A percentile compares a stretch with the other conserved stretches of the same genome.
Conservation (phyloP, 2,888 invertebrate genomes). For the Cataglyphis cursor region DNA sequence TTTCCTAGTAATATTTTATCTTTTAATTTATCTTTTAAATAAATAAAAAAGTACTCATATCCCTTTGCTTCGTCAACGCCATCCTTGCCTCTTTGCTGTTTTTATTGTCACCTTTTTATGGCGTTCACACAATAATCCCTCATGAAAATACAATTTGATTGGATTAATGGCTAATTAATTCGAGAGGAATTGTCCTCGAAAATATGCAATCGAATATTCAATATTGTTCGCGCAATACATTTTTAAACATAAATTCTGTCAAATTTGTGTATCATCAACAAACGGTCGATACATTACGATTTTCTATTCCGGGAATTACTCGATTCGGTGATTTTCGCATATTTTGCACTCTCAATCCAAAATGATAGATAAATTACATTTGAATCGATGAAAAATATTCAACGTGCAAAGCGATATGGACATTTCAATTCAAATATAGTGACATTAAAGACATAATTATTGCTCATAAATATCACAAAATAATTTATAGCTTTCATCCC, state of each 20-base stretch:
- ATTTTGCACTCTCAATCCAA: background rate
- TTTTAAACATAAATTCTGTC: background rate
- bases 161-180: background rate
- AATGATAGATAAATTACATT: background rate
- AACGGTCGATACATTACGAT: background rate
- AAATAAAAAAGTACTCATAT: background rate
- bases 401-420: background rate
- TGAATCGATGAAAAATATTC: background rate
- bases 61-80: background rate
- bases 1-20: background rate
- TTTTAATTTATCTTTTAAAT: background rate
- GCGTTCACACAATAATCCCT: background rate
- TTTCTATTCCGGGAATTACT: conserved; percentile 1
- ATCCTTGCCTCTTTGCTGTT: background rate
- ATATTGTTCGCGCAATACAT: conserved; percentile 1
- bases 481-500: background rate
- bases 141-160: background rate
- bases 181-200: background rate
- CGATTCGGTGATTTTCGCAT: background rate
- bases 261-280: background rate
- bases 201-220: background rate
- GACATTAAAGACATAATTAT: background rate
- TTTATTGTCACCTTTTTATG: background rate
- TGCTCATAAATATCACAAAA: background rate
- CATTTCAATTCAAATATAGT: background rate